A percentile compares a stretch with the other conserved stretches of the same genome.
Evolutionary conservation across 2,113 vertebrate genomes (phyloP).

Genomic region (Galemys pyrenaicus): DNA sequence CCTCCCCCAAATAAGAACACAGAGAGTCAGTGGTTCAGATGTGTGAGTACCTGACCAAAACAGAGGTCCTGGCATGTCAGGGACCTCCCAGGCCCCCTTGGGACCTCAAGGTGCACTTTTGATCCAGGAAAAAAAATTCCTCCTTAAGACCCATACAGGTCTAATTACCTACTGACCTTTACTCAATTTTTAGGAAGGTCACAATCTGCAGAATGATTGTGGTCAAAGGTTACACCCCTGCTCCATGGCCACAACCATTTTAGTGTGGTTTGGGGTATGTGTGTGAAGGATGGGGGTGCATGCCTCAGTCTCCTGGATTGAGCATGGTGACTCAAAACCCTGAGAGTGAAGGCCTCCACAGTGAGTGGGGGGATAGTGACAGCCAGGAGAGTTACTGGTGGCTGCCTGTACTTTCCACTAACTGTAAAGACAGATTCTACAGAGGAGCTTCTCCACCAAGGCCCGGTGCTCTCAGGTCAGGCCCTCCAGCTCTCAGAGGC

Average conservation of each 20-base stretch:
- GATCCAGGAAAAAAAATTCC: not conserved
- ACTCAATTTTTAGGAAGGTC: not conserved
- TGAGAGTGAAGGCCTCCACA: not conserved
- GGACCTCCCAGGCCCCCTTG: too few relatives aligned
- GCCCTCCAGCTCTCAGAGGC: not conserved
- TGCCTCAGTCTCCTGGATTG: not conserved
- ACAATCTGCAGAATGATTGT: not conserved
- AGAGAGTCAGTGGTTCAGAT: not conserved
- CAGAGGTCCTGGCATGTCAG: not conserved
- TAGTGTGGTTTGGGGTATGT: too few relatives aligned
- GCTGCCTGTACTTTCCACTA: not conserved
- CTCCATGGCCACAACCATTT: not conserved
- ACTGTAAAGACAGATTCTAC: not conserved
- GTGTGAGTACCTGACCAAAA: not conserved
- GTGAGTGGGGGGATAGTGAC: not conserved
- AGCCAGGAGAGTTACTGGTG: not conserved
- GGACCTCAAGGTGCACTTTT: not conserved
- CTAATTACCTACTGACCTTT: not conserved
- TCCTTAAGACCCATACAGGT: not conserved
- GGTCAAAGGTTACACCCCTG: not conserved
- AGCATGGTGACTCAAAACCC: not conserved
- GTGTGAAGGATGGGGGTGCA: not conserved
- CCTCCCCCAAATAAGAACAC: not conserved
- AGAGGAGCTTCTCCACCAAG: not conserved
- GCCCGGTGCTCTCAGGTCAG: not conserved